Base-by-base conservation (phyloP, 1,140 invertebrate species). In the Ceratoteleas bidentatus region DNA sequence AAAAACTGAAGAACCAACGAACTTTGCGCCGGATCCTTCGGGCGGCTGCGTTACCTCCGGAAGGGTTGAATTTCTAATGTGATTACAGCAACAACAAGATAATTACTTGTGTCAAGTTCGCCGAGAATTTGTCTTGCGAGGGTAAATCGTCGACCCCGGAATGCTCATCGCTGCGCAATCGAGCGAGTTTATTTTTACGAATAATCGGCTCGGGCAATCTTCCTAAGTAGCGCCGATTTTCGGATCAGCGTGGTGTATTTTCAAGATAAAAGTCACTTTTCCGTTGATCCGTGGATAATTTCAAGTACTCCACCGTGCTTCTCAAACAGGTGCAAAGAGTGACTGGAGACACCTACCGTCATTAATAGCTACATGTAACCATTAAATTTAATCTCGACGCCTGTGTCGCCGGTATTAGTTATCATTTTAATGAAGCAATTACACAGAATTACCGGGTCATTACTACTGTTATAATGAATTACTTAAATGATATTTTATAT, bases 401-500 rank as follows among this genome's bases (percentile, higher is more conserved):
- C 45, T 0, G 10, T 65, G 61, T 76, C 36, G 10, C 52, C 45
- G 13, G 10, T 65, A 68, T 76, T 61, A 76, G 54, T 68, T 49
- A 68, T 76, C 58, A 65, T 70, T 78, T 78, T 78, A 64, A 78
- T 70, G 60, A 70, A 78, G 65, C 75, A 70, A 70, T 70, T 57
- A 57, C 40, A 65, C 52, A 45, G 66, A 47, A 68, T 68, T 78
- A 70, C 32, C 34, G 45, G 53, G 50, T 57, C 43, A 69, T 78
- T 70, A 65, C 58, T 56, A 57, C 58, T 47, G 50, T 77, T 56
- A 69, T 62, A 77, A 69, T 62, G 74, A 77, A 77, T 69, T 77
- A 57, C 65, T 49, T 69, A 64, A 69, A 62, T 77, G 49, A 69
- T 62, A 62, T 69, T 75, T 77, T 64, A 56, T 64, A 66, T 69